Base-by-base conservation (phyloP, 2,888 invertebrate genomes). In the Nomada fabriciana region DNA sequence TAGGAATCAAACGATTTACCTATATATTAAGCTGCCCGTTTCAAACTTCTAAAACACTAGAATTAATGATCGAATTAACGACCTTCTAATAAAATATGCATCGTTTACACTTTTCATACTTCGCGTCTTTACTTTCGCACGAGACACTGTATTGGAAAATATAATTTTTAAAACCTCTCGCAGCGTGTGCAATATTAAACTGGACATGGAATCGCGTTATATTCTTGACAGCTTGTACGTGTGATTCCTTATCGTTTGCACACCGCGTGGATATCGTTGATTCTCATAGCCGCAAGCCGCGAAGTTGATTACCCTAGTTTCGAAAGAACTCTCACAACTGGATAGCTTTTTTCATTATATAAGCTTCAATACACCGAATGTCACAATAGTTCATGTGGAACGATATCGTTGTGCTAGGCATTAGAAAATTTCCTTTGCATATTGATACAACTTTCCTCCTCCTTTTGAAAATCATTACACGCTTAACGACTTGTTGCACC, bases 241-340 rank as follows among this genome's bases (percentile, higher is more conserved):
- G 15, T 2, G 53, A 61, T 70, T 55, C 25, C 63, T 80, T 83
- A 86, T 86, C 81, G 25, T 10, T 29, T 5, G 18, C 36, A 43
- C 9, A 71, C 29, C 43, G 53, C 59, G 11, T 18, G 53, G 59
- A 47, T 81, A 81, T 61, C 36, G 29, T 1, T 10, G 25, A 69
- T 60, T 69, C 47, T 23, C 20, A 47, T 20, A 10, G 47, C 36
- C 23, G 10, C 13, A 23, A n/a, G 18, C 20, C 61, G n/a, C 55
- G 15, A 63, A 43, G 50, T 69, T 60, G 43, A 23, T 67, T 64
- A 64, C 23, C 25, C n/a, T 76, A 59, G 59, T 85, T 85, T 80
- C 59, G 57, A 76, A 74, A 80, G 65, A 23, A 20, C 64, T 69
- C 57, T n/a, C n/a, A 36, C 15, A 43, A n/a, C 29, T 43, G 18